A percentile compares a stretch with the other conserved stretches of the same genome.
Evolutionary conservation across 2,113 vertebrate genomes (phyloP).

Genomic region (Corythoichthys haematopterus): DNA sequence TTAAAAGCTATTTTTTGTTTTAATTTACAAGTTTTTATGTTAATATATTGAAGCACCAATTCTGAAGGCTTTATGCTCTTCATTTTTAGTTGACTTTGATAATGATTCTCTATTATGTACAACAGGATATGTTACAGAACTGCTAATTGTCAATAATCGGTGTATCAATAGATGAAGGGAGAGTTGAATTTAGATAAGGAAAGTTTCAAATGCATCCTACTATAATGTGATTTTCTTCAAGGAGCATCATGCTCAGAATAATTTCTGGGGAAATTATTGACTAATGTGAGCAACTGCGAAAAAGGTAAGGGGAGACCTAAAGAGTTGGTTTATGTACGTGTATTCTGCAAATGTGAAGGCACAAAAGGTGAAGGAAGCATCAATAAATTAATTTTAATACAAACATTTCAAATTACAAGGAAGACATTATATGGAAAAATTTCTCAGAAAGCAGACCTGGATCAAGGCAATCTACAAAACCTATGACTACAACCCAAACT

Average conservation of each 20-base stretch:
- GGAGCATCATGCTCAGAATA: conserved; percentile 66
- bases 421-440: not conserved
- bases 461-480: not conserved
- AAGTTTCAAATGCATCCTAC: conserved; percentile 73
- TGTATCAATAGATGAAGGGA: conserved; percentile 77
- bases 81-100: conserved; percentile 72
- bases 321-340: conserved; percentile 22
- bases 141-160: conserved; percentile 83
- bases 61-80: not conserved
- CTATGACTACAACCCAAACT: too few species aligned
- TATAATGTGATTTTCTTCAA: conserved; percentile 53
- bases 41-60: not conserved
- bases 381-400: not conserved
- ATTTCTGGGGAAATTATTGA: conserved; percentile 58
- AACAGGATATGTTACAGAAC: conserved; percentile 75
- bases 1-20: not conserved
- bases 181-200: conserved; percentile 79
- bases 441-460: not conserved
- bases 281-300: conserved; percentile 20
- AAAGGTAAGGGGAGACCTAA: conserved; percentile 54
- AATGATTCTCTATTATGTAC: conserved; percentile 76
- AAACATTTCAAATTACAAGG: conserved; percentile 1
- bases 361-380: conserved; percentile 21
- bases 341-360: conserved; percentile 21
- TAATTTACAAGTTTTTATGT: not conserved